Percentiles rank a stretch among this genome's conserved stretches.
Conservation (phyloP, 2,797 vertebrate genomes). For the Diceros bicornis region DNA sequence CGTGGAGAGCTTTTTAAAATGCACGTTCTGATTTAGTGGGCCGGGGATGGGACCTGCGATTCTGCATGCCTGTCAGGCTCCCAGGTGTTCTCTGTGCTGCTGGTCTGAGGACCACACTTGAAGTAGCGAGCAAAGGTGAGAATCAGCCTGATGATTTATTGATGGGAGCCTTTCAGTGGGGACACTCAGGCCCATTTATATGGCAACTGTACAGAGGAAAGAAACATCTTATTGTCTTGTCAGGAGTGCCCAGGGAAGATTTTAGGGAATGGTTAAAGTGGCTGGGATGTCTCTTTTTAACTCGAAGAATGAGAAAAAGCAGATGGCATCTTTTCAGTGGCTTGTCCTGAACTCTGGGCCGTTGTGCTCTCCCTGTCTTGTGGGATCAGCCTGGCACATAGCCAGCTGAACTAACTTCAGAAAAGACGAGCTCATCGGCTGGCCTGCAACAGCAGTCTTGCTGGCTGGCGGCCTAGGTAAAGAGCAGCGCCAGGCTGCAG, state of each 20-base stretch:
- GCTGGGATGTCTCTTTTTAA: not conserved
- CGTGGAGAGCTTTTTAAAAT: not conserved
- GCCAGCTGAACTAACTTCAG: constrained; percentile 76
- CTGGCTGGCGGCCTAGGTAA: constrained; percentile 44
- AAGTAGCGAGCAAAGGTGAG: not conserved
- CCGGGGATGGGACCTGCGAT: not conserved
- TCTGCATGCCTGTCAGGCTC: accelerated
- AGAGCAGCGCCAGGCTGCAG: not conserved
- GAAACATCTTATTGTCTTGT: not conserved
- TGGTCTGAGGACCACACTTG: not conserved
- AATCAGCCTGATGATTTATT: not conserved
- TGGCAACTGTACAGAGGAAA: not conserved
- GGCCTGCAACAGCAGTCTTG: not conserved
- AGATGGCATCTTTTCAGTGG: constrained; percentile 22
- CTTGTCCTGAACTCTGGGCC: constrained; percentile 1
- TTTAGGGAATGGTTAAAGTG: not conserved
- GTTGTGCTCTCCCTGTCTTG: not conserved
- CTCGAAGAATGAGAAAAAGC: constrained; percentile 6
- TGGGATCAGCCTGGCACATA: not conserved
- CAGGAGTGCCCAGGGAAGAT: not conserved
- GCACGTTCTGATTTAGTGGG: not conserved
- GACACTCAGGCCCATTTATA: not conserved
- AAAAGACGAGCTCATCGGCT: constrained; percentile 35
- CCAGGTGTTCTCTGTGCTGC: not conserved
- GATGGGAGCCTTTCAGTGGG: not conserved